Evolutionary conservation across 2,797 vertebrate species (phyloP).

Genomic region (Megalops cyprinoides): DNA sequence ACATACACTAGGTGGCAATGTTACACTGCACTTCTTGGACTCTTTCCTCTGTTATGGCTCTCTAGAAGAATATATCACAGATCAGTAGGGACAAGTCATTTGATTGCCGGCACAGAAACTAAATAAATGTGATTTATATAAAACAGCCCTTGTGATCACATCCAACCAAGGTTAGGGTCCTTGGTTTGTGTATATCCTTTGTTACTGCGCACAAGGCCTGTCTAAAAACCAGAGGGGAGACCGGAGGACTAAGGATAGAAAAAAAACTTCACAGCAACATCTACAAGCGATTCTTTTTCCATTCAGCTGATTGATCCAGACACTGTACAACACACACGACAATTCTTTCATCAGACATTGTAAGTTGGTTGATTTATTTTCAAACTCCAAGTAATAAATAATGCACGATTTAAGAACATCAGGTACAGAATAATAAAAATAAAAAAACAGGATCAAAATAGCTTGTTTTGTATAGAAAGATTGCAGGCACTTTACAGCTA

Average conservation of each 20-base stretch:
- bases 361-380: constrained; percentile 39
- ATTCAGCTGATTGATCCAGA: not conserved
- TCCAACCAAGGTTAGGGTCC: too few relatives aligned
- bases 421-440: constrained; percentile 47
- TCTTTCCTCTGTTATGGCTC: too few relatives aligned
- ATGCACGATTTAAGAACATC: constrained; percentile 52
- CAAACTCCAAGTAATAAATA: constrained; percentile 68
- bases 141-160: not conserved
- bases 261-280: not conserved
- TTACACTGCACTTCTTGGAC: too few relatives aligned
- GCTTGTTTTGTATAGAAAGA: constrained; percentile 63
- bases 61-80: too few relatives aligned
- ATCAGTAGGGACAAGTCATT: too few relatives aligned
- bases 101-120: not conserved
- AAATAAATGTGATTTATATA: not conserved
- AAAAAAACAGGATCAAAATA: constrained; percentile 52
- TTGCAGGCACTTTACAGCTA: constrained; percentile 80
- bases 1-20: constrained; percentile 34
- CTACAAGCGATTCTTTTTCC: not conserved
- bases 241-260: not conserved
- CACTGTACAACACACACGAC: not conserved
- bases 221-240: not conserved
- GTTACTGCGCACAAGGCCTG: too few relatives aligned
- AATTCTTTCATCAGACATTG: not conserved
- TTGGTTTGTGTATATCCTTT: too few relatives aligned